A percentile compares a stretch with the other conserved stretches of the same genome.
These are phyloP conservation scores for Zoanthus solanderi DNA, from an alignment of 92 coral and sea anemone genomes.

Conservation along the genomic window DNA sequence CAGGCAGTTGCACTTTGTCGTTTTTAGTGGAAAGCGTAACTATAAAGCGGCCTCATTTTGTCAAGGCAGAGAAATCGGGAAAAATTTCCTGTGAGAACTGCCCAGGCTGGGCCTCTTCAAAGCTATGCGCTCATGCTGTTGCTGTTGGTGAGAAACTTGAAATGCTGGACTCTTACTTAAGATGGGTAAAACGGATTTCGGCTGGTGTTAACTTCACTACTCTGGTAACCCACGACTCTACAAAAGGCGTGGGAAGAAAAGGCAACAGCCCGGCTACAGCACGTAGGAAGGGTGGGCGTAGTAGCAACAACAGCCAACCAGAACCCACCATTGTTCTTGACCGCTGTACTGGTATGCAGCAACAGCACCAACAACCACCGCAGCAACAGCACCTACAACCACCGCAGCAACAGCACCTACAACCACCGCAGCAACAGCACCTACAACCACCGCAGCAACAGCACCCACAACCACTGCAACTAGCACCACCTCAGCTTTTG, in stretches of 20 bases:
- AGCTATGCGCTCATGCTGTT: conserved; percentile 54
- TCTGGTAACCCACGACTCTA: conserved; percentile 40
- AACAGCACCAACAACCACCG: background rate
- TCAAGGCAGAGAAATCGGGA: background rate
- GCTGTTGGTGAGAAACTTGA: conserved; percentile 52
- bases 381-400: background rate
- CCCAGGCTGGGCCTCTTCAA: conserved; percentile 40
- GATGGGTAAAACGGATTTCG: conserved; percentile 23
- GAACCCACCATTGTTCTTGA: conserved; percentile 29
- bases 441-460: too few species aligned
- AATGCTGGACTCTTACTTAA: conserved; percentile 20
- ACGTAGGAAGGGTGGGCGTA: conserved; percentile 28
- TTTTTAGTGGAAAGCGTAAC: conserved; percentile 56
- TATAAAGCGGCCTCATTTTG: conserved; percentile 50
- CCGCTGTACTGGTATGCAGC: conserved; percentile 10
- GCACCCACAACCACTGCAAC: background rate
- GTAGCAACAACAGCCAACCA: background rate
- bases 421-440: too few species aligned
- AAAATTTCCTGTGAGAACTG: conserved; percentile 57
- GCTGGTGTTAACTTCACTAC: conserved; percentile 42
- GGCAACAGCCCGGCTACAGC: conserved; percentile 35
- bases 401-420: background rate
- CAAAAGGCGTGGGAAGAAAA: conserved; percentile 55
- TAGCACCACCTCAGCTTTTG: conserved; percentile 1
- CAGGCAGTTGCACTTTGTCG: conserved; percentile 29